These are phyloP conservation scores for Eilema griseolum DNA, from an alignment of 2,888 invertebrate genomes.

Conservation along the genomic window DNA sequence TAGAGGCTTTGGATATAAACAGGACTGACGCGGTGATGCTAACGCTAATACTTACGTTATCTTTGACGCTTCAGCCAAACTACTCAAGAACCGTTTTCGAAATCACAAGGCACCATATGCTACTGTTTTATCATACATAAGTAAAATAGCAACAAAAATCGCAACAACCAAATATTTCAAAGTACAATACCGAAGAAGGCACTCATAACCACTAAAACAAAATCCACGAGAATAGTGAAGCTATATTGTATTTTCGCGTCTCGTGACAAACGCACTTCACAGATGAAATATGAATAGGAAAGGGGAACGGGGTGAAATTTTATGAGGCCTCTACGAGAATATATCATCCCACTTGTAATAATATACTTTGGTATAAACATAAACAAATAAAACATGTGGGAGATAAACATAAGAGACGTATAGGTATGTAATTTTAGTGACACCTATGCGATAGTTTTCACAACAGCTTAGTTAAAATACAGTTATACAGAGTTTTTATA, in stretches of 20 bases:
- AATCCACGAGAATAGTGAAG: conserved; percentile 19
- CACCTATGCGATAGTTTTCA: conserved; percentile 25
- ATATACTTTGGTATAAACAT: conserved; percentile 53
- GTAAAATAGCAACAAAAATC: conserved; percentile 12
- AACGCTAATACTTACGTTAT: too few relatives aligned
- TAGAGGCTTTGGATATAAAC: too few relatives aligned
- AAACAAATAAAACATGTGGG: conserved; percentile 49
- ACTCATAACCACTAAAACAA: conserved; percentile 14
- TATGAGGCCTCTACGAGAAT: conserved; percentile 52
- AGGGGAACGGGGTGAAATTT: conserved; percentile 55
- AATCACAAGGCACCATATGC: background rate
- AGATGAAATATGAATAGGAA: conserved; percentile 57
- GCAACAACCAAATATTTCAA: conserved; percentile 11
- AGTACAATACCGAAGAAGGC: conserved; percentile 7
- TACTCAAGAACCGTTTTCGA: background rate
- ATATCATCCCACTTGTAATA: conserved; percentile 54
- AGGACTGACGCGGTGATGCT: too few relatives aligned
- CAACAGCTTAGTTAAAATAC: background rate
- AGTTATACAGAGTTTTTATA: background rate
- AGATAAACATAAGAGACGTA: conserved; percentile 35
- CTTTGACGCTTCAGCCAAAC: background rate
- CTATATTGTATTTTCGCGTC: conserved; percentile 40
- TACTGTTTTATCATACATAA: background rate
- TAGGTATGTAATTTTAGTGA: conserved; percentile 33
- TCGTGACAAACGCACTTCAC: conserved; percentile 57